Conservation (phyloP, 2,888 invertebrate species). For the Drosophila anomalata region DNA sequence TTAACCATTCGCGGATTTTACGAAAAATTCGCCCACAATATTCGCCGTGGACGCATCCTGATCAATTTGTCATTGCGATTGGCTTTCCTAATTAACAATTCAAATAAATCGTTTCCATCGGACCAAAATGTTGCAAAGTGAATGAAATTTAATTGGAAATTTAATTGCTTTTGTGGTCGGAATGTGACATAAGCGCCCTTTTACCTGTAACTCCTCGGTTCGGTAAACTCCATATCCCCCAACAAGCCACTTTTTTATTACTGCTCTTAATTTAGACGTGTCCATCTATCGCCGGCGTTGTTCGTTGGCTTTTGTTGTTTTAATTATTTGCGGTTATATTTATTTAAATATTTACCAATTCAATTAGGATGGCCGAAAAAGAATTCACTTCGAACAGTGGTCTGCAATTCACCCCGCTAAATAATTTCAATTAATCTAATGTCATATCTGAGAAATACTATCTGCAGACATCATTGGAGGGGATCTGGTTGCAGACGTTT, state of each 20-base stretch:
- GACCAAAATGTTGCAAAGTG: slow-evolving; percentile 69
- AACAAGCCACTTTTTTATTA: slow-evolving; percentile 36
- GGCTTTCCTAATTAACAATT: slow-evolving; percentile 80
- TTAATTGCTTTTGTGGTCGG: slow-evolving; percentile 79
- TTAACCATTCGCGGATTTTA: not conserved
- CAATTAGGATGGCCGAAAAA: slow-evolving; percentile 65
- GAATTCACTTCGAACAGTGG: slow-evolving; percentile 53
- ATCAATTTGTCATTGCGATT: slow-evolving; percentile 60
- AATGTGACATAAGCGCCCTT: slow-evolving; percentile 55
- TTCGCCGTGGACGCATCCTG: slow-evolving; percentile 37
- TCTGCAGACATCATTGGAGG: slow-evolving; percentile 68
- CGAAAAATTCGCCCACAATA: not conserved
- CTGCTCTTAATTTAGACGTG: slow-evolving; percentile 74
- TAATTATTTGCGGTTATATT: slow-evolving; percentile 80
- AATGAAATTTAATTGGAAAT: slow-evolving; percentile 81
- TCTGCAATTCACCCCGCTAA: slow-evolving; percentile 28
- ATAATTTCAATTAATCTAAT: slow-evolving; percentile 77
- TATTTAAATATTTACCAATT: slow-evolving; percentile 80
- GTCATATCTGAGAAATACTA: slow-evolving; percentile 72
- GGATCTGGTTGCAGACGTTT: slow-evolving; percentile 63
- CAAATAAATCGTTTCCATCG: slow-evolving; percentile 74
- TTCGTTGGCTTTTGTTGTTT: slow-evolving; percentile 72
- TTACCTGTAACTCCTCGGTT: slow-evolving; percentile 23
- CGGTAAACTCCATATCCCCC: slow-evolving; percentile 16
- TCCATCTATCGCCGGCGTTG: slow-evolving; percentile 60